Evolutionary conservation across 2,113 vertebrate species (phyloP).

Genomic region (Sylvietta virens): DNA sequence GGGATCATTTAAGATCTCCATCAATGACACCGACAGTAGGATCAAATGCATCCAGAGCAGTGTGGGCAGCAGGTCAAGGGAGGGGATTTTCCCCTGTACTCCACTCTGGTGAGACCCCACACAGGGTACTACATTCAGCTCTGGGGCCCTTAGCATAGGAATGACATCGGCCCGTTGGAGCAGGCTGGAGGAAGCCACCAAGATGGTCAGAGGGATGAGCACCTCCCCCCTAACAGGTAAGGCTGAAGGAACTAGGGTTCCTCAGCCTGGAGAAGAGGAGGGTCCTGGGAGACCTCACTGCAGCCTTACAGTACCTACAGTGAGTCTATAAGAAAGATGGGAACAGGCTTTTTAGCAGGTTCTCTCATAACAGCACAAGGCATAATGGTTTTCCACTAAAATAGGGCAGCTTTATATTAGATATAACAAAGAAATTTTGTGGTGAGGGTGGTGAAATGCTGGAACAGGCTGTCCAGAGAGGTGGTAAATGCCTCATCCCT

Average conservation of each 20-base stretch:
- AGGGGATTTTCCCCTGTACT: background rate
- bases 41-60: background rate
- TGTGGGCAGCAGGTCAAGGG: background rate
- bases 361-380: background rate
- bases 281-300: background rate
- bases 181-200: background rate
- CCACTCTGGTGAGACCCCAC: background rate
- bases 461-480: background rate
- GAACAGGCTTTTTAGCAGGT: background rate
- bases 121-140: background rate
- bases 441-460: background rate
- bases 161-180: accelerated
- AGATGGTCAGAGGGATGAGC: background rate
- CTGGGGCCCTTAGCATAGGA: background rate
- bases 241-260: background rate
- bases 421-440: background rate
- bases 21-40: accelerated
- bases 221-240: accelerated
- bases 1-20: background rate
- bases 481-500: background rate
- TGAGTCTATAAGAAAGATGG: accelerated
- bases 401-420: background rate
- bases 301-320: background rate
- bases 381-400: background rate
- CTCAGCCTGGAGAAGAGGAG: background rate